Evolutionary conservation across 2,113 vertebrate species (phyloP), one percentile per base, ranked within the genome.

Genomic region (Craseonycteris thonglongyai): DNA sequence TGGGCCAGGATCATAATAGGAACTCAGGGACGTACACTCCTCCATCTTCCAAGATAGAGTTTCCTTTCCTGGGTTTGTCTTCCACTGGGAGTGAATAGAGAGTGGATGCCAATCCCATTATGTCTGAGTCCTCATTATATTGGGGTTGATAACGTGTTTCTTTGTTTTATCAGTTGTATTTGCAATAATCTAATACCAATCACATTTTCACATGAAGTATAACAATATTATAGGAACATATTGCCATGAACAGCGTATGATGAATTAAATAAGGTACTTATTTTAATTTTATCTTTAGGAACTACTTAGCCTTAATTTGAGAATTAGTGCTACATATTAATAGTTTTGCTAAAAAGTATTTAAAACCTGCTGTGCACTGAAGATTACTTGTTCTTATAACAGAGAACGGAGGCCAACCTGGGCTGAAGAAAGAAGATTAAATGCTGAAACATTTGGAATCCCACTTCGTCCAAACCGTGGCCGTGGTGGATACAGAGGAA

Each of bases 391-490:
- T 69, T 90, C 1, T 90, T 87, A 22, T 65, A 90, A 96, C 95
- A 99, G 99, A 97, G 99, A 99, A n/a, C 98, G 99, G 56, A 99
- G 99, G 98, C 98, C 99, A 59, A 99, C 99, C 75, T 99, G 99
- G 99, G 99, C 99, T 2, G 99, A 99, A 96, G 99, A 99, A 97
- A 98, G 99, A 94, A 98, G 99, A 79, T 95, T 99, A 98, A 99
- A 99, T 71, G 98, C 99, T 0, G 99, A 99, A 98, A 99, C 99
- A 2, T 99, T 99, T 15, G 99, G 99, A 80, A 98, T 99, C 92
- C 99, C 99, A 0, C 96, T 99, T 95, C 99, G 99, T 93, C 98
- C 99, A 88, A 98, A 98, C 66, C 98, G 99, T 6, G 99, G 99
- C 35, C 98, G 99, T 68, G 99, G 99, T 0, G 99, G 99, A 22